A percentile compares a stretch with the other conserved stretches of the same genome.
Conservation (phyloP, 2,797 vertebrate species). For the Otolemur crassicaudatus region DNA sequence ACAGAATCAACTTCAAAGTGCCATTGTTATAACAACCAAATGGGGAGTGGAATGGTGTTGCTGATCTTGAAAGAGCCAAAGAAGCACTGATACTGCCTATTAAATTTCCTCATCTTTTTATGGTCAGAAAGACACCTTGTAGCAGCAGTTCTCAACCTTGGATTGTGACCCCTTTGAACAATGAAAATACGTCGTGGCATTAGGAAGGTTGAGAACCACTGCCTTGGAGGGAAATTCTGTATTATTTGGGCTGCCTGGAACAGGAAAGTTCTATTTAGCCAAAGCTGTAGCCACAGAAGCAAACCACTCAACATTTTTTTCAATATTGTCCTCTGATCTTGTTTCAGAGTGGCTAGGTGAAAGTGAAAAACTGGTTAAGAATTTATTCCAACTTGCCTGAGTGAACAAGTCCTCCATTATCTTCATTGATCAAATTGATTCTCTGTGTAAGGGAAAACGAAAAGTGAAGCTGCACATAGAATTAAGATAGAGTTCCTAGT, state of each 20-base stretch:
- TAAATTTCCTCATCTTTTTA: too few relatives aligned
- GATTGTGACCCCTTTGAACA: too few relatives aligned
- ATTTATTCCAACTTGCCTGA: conserved; percentile 96
- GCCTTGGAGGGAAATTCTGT: conserved; percentile 97
- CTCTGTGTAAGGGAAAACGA: conserved; percentile 97
- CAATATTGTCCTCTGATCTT: conserved; percentile 97
- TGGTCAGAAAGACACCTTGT: too few relatives aligned
- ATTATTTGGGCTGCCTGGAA: conserved; percentile 98
- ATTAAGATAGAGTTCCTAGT: conserved; percentile 99
- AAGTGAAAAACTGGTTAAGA: conserved; percentile 99
- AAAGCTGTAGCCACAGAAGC: conserved; percentile 99
- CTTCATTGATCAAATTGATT: conserved; percentile 99
- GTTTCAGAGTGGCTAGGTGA: conserved; percentile 99
- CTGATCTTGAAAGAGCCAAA: too few relatives aligned
- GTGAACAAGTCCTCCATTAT: conserved; percentile 99
- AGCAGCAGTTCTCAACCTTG: too few relatives aligned
- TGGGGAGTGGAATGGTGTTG: too few relatives aligned
- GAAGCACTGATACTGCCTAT: too few relatives aligned
- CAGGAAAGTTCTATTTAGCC: conserved; percentile 98
- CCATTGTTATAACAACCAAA: too few relatives aligned
- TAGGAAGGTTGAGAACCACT: too few relatives aligned
- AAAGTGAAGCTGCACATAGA: conserved; percentile 97
- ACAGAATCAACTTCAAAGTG: too few relatives aligned
- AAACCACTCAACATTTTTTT: conserved; percentile 99
- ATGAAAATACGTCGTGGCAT: too few relatives aligned